Evolutionary conservation across 2,113 vertebrate species (phyloP), one percentile per base, ranked within the genome.

Genomic region (Electrona antarctica): DNA sequence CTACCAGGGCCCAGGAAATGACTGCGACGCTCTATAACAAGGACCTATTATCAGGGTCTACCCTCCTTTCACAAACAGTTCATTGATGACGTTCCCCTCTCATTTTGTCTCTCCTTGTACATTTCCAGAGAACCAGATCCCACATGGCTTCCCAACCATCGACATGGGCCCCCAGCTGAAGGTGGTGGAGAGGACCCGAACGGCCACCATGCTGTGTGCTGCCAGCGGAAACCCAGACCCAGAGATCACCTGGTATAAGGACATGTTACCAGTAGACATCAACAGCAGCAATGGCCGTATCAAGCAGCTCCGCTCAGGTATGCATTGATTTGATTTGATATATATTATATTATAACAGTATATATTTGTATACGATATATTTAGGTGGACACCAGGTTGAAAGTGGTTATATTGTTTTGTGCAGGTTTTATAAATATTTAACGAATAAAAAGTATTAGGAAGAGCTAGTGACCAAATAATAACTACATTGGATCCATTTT

Each of bases 121-220:
- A 6, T 67, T 89, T 89, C 15, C 94, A 99, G 98, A 97, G 88
- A 95, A 96, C 76, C 96, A 98, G 91, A 90, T 98, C 74, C 97
- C 98, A 0, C 90, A 94, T 9, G 98, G 98, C 49, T 99, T 99
- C 85, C 98, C 97, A 0, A 93, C 90, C 82, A 99, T 99, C 4
- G 97, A 99, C 84, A 99, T 99, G 98, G 97, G 96, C 48, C 98
- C 98, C 0, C 98, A 99, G 90, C 93, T 99, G 76, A 99, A 98
- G 82, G 98, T 99, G 89, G 98, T 99, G 21, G 98, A 99, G 78
- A 95, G 90, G 85, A 97, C 96, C 2, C 94, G 97, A 64, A 98
- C 95, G 0, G 97, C 97, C 88, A 99, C 97, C 2, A 97, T 99
- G 97, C 90, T 99, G 60, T 99, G 98, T 8, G 98, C 97, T 0